Conservation (phyloP, 2,888 invertebrate genomes). For the Macropis europaea region DNA sequence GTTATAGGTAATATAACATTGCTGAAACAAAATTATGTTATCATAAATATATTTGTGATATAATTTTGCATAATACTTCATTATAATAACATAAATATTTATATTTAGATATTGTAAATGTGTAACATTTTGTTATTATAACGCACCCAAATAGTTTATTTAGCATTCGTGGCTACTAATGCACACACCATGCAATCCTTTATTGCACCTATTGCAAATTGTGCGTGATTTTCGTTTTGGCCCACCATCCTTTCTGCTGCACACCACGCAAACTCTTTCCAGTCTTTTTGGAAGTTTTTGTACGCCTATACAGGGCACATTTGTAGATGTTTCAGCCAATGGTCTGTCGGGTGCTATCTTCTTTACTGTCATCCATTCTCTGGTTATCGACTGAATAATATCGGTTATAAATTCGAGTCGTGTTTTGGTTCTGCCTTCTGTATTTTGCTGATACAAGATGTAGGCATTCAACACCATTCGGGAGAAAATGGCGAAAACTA, state of each 20-base stretch:
- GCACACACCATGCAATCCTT: slow-evolving; percentile 37
- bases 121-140: slow-evolving; percentile 34
- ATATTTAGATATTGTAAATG: slow-evolving; percentile 32
- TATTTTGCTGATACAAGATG: slow-evolving; percentile 58
- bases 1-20: slow-evolving; percentile 43
- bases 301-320: slow-evolving; percentile 9
- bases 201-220: slow-evolving; percentile 36
- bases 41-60: slow-evolving; percentile 27
- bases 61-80: slow-evolving; percentile 10
- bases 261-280: slow-evolving; percentile 38
- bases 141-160: slow-evolving; percentile 36
- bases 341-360: slow-evolving; percentile 2
- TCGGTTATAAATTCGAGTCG: slow-evolving; percentile 59
- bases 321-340: slow-evolving; percentile 14
- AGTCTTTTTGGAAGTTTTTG: slow-evolving; percentile 40
- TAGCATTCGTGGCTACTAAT: slow-evolving; percentile 37
- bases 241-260: slow-evolving; percentile 38
- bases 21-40: slow-evolving; percentile 44
- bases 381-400: slow-evolving; percentile 38
- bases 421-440: slow-evolving; percentile 47
- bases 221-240: slow-evolving; percentile 37
- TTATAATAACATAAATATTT: slow-evolving; percentile 25
- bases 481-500: slow-evolving; percentile 37
- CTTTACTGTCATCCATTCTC: slow-evolving; percentile 24
- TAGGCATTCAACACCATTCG: slow-evolving; percentile 63